Evolutionary conservation across 2,888 invertebrate species (phyloP), one percentile per base, ranked within the genome.

Genomic region (Microdon myrmicae): DNA sequence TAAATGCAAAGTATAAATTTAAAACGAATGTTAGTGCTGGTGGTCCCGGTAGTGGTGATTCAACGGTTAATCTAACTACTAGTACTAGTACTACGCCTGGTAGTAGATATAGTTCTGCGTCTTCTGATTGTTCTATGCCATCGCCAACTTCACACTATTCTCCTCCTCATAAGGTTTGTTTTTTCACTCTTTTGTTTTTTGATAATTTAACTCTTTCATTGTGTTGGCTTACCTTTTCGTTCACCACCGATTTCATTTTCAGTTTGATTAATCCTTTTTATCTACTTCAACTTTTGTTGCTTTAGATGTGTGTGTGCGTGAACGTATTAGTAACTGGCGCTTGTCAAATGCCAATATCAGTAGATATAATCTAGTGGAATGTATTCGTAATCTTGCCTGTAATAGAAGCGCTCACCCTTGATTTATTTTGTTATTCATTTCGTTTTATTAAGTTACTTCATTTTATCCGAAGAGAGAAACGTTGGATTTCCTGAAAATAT

Each of bases 151-250:
- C 76, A 77, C 77, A 79, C 77, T 76, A 78, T 77, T 76, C 78
- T 78, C 78, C 77, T 77, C 77, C 79, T 78, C 77, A 79, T 74
- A 79, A 79, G 79, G 79, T 79, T 79, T 78, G 77, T 77, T 76
- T 76, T 72, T 71, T 69, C 69, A 71, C 73, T 71, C 54, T 43
- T 60, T 53, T 48, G 25, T 59, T 38, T 29, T 37, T 41, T 17
- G 19, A 38, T 39, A 39, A 10, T 49, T 22, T 53, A 22, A 26
- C 12, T 41, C 41, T 41, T 8, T 32, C 20, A 37, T 54, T 54
- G 35, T 51, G 5, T 55, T 37, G 43, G 12, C 20, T 48, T 43
- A 3, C 14, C 16, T 43, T 32, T 34, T 8, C 34, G 22, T 26
- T 23, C 2, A 14, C 32, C 32, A 44, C 32, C 10, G 8, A 26